These are phyloP conservation scores for Aphis craccivora DNA, from an alignment of 1,140 invertebrate species.

Conservation along the genomic window DNA sequence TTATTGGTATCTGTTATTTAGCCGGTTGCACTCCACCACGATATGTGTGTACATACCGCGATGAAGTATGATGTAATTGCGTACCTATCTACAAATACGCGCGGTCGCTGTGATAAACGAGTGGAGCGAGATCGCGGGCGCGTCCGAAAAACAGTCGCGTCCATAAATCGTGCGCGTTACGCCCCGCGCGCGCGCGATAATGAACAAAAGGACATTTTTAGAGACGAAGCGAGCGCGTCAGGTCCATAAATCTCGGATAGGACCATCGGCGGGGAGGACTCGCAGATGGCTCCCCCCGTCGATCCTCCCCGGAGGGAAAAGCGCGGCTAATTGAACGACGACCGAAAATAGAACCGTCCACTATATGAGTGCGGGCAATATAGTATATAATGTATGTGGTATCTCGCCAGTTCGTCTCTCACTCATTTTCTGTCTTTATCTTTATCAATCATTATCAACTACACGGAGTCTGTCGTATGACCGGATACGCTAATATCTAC, in stretches of 20 bases:
- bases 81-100: not conserved
- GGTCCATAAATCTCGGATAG: constrained; percentile 41
- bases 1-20: not conserved
- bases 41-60: not conserved
- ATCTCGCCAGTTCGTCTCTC: not conserved
- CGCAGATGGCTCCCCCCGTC: not conserved
- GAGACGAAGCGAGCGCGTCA: not conserved
- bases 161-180: constrained; percentile 20
- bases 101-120: not conserved
- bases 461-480: too few relatives aligned
- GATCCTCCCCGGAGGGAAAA: not conserved
- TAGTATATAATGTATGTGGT: not conserved
- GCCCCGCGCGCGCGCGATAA: constrained; percentile 8
- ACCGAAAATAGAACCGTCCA: constrained; percentile 40
- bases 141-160: constrained; percentile 18
- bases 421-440: not conserved
- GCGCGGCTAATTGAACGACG: constrained; percentile 39
- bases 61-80: not conserved
- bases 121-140: not conserved
- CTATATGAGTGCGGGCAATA: not conserved
- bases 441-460: constrained; percentile 12
- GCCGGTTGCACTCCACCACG: not conserved
- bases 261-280: not conserved
- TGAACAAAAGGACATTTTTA: constrained; percentile 53
- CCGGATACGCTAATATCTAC: constrained; percentile 7